Percentiles rank a stretch among this genome's conserved stretches.
phyloP scores from a whole-genome alignment of 1,140 invertebrate species.

The Teleogryllus occipitalis region DNA sequence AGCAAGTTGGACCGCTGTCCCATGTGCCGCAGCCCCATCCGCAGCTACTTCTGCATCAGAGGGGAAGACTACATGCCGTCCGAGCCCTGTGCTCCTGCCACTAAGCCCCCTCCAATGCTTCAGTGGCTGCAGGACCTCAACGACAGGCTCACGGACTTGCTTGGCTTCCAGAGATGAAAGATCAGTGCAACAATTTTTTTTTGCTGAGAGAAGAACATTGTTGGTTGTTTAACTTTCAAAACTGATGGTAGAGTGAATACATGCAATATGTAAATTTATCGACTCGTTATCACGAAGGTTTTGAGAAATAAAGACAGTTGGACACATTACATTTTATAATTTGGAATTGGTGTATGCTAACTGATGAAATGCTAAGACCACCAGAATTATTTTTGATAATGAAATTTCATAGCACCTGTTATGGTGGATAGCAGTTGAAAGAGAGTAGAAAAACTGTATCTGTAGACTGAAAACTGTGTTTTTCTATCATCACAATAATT shows the following conservation, averaged over 20 bases:
- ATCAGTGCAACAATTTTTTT: not conserved
- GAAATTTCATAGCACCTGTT: not conserved
- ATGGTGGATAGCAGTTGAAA: not conserved
- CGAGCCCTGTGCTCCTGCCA: constrained; percentile 34
- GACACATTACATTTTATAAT: not conserved
- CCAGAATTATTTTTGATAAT: not conserved
- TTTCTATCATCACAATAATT: not conserved
- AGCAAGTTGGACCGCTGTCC: constrained; percentile 67
- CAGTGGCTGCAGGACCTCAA: constrained; percentile 53
- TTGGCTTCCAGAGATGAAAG: constrained; percentile 40
- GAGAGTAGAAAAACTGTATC: not conserved
- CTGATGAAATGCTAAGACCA: not conserved
- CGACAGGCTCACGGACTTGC: constrained; percentile 52
- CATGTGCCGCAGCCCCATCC: constrained; percentile 70
- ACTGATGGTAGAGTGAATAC: too few species aligned
- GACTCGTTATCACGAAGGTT: too few species aligned
- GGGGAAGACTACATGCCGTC: constrained; percentile 62
- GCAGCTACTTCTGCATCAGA: constrained; percentile 69
- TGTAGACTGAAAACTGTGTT: not conserved
- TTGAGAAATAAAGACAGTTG: too few species aligned
- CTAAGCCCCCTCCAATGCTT: constrained; percentile 27
- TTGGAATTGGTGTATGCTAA: not conserved
- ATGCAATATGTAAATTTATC: too few species aligned
- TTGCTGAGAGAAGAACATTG: not conserved
- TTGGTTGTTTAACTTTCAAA: not conserved